Conservation (phyloP, 2,113 vertebrate species). For the Zeus faber region DNA sequence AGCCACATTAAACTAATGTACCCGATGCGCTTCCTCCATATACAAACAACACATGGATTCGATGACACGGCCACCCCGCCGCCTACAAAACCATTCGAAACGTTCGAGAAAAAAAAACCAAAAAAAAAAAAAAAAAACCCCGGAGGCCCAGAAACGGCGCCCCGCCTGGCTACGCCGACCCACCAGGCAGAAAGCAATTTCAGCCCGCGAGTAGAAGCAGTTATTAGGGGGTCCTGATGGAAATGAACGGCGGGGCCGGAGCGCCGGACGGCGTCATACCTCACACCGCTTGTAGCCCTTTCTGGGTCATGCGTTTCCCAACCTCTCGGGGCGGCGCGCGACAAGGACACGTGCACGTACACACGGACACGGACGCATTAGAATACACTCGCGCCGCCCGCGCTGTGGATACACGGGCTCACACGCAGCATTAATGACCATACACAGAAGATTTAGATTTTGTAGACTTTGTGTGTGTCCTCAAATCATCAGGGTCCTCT, state of each 20-base stretch:
- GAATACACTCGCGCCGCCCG: background rate
- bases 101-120: no score
- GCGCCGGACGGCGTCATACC: slow-evolving; percentile 44
- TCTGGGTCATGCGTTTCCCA: slow-evolving; percentile 53
- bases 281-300: slow-evolving; percentile 43
- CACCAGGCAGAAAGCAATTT: slow-evolving; percentile 74
- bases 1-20: no score
- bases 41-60: no score
- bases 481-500: slow-evolving; percentile 19
- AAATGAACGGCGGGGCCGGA: slow-evolving; percentile 61
- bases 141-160: no score
- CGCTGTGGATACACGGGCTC: background rate
- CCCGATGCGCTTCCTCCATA: no score
- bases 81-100: no score
- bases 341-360: background rate
- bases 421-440: background rate
- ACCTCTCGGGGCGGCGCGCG: slow-evolving; percentile 6
- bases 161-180: no score
- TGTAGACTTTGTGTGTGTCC: slow-evolving; percentile 21
- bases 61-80: no score
- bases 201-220: slow-evolving; percentile 69
- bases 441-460: no score
- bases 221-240: slow-evolving; percentile 67
- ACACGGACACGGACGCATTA: background rate
- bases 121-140: no score